phyloP scores from a whole-genome alignment of 2,888 invertebrate genomes.

The Heliconius ethilla region DNA sequence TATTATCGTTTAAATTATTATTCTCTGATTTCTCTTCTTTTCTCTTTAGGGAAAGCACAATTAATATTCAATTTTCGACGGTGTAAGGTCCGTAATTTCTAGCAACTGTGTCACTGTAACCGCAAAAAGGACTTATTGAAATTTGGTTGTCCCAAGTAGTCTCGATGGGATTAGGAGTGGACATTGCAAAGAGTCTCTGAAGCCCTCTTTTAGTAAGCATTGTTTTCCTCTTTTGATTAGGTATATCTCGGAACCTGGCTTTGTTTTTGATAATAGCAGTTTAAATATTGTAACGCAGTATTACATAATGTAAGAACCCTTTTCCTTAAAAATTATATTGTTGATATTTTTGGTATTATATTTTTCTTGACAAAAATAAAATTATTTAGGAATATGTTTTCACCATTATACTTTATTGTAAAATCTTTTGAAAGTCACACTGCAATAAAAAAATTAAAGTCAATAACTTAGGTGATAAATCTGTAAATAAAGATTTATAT shows the following conservation, averaged over 20 bases:
- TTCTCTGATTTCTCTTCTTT: background rate
- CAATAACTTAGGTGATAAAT: too few species aligned
- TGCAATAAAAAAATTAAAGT: too few species aligned
- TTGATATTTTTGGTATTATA: background rate
- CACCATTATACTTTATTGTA: too few species aligned
- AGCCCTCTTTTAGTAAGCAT: background rate
- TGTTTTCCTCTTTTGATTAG: background rate
- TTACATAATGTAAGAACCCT: background rate
- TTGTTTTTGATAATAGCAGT: background rate
- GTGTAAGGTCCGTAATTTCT: background rate
- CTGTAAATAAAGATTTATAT: too few species aligned
- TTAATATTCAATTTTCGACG: background rate
- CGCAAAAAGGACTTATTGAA: slow-evolving; percentile 17
- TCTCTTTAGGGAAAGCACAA: background rate
- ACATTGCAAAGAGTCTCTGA: slow-evolving; percentile 1
- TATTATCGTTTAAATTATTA: background rate
- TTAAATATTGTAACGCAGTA: background rate
- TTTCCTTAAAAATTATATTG: background rate
- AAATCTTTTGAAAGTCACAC: too few species aligned
- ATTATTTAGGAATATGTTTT: too few species aligned
- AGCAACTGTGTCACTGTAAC: slow-evolving; percentile 12
- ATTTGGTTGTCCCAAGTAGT: slow-evolving; percentile 1
- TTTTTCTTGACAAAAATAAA: background rate
- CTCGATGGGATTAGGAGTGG: slow-evolving; percentile 14
- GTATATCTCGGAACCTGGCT: background rate